These are phyloP conservation scores for Euglossa dilemma DNA, from an alignment of 1,140 invertebrate species.

Conservation along the genomic window DNA sequence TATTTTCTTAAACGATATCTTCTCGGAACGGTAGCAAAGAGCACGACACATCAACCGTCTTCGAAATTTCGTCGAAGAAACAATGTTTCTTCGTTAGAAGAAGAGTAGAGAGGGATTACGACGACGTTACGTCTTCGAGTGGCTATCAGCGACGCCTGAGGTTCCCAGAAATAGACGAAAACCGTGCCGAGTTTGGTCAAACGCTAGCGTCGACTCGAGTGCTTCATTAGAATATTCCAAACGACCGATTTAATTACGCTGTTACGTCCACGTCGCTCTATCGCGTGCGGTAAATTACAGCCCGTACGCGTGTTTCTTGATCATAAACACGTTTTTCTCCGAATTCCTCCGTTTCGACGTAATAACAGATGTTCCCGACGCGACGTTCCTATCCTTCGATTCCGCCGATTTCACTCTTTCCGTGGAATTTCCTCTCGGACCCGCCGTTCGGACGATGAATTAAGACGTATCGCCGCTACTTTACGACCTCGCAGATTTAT, in stretches of 20 bases:
- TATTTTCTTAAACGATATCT: background rate
- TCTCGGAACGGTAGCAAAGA: background rate
- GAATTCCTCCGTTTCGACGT: background rate
- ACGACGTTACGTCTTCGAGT: no score
- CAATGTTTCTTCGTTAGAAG: background rate
- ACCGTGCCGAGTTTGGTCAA: background rate
- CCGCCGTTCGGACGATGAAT: slow-evolving; percentile 31
- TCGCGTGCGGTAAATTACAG: background rate
- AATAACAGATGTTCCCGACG: background rate
- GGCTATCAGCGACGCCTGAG: no score
- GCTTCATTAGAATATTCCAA: background rate
- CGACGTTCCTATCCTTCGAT: no score
- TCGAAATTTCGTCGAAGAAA: no score
- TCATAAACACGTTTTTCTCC: background rate
- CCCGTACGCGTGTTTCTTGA: background rate
- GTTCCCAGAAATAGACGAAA: background rate
- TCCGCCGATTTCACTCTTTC: slow-evolving; percentile 45
- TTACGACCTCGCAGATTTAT: slow-evolving; percentile 57
- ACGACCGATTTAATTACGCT: background rate
- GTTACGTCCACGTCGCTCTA: no score
- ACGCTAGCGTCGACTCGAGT: background rate
- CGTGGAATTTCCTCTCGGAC: slow-evolving; percentile 16
- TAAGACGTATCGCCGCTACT: slow-evolving; percentile 50
- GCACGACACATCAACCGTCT: background rate
- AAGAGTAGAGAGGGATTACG: background rate